phyloP scores from a whole-genome alignment of 2,797 vertebrate genomes.

The Rhabdomys pumilio region DNA sequence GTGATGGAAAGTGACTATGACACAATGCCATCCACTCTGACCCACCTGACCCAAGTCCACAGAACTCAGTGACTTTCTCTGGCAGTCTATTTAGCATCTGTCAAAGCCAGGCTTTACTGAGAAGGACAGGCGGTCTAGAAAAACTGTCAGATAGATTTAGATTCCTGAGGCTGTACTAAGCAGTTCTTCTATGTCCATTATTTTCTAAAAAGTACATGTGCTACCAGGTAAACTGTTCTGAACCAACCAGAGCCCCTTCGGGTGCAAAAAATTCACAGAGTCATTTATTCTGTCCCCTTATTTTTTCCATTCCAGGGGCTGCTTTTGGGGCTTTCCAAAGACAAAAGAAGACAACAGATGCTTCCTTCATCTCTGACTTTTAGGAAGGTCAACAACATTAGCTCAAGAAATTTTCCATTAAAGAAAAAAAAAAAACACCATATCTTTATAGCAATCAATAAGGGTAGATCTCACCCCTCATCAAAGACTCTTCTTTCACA shows the following conservation, averaged over 20 bases:
- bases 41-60: conserved; percentile 67
- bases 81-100: conserved; percentile 61
- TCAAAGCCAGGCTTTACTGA: conserved; percentile 54
- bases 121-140: conserved; percentile 63
- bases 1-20: conserved; percentile 74
- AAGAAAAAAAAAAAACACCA: neutral
- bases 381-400: conserved; percentile 15
- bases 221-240: neutral
- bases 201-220: conserved; percentile 22
- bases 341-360: neutral
- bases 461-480: neutral
- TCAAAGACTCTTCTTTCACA: neutral
- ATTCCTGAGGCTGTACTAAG: conserved; percentile 8
- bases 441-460: neutral
- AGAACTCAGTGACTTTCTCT: conserved; percentile 59
- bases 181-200: conserved; percentile 45
- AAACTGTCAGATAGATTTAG: conserved; percentile 72
- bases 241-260: neutral
- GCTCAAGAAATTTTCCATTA: conserved; percentile 27
- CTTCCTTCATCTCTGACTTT: neutral
- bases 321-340: neutral
- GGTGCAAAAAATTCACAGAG: neutral
- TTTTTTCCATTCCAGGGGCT: neutral
- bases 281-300: neutral
- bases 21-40: conserved; percentile 69